Base-by-base conservation (phyloP, 2,797 vertebrate species). In the Tokudaia tokunoshimensis region DNA sequence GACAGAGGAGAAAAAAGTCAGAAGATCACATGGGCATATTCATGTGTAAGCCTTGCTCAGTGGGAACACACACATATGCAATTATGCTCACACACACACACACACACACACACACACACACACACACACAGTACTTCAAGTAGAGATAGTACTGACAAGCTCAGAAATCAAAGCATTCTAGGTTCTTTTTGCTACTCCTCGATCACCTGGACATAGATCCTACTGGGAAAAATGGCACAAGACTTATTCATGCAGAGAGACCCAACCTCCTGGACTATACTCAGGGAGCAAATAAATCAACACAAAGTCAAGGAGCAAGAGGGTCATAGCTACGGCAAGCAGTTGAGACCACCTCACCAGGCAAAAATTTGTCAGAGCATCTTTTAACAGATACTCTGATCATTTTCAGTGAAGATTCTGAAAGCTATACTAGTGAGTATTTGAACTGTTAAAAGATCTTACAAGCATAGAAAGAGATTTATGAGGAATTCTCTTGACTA, bases 211-310 rank as follows among this genome's bases (percentile, higher is more conserved):
- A 11, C 72, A 3, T 31, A 0, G 24, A 34, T 86, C 24, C 44
- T 9, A 31, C 70, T 59, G 10, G 10, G 5, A 9, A 91, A 4
- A 9, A 72, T 26, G 14, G 26, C 2, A 1, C 15, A 13, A 72
- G 41, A 44, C 12, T 63, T 61, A 50, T 1, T 22, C 6, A 41
- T 34, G 24, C 6, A 29, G 6, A 72, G 24, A 72, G 75, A 44
- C 0, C 5, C 19, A 34, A 37, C 4, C 2, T 22, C 2, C 10
- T 20, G 24, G 14, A 44, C 12, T 44, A 1, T 37, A 41, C 2
- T n/a, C 1, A 9, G 6, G 3, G 13, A 57, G 13, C 17, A 65
- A 80, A 52, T 29, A 44, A 22, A 72, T 15, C 3, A 37, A 87
- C 0, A 4, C 37, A 41, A 19, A 31, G 47, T 1, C 83, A n/a